Evolutionary conservation across 1,140 invertebrate species (phyloP), one percentile per base, ranked within the genome.

Genomic region (Teleogryllus occipitalis): DNA sequence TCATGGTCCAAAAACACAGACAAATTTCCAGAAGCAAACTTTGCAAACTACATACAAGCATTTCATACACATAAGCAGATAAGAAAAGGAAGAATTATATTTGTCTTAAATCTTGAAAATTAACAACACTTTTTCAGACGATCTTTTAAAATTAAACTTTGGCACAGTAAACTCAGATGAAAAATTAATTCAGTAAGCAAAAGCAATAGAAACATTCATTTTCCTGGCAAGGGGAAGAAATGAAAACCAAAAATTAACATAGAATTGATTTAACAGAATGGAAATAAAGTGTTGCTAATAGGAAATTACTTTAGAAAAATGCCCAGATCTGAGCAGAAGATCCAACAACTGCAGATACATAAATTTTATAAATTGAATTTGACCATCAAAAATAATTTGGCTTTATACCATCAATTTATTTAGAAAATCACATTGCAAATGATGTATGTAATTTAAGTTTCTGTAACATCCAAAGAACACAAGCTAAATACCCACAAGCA

Each of bases 31-130:
- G 47, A 79, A 54, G 47, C 54, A 47, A 77, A 65, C 39, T 46
- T 48, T 54, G 27, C 22, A 47, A 12, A 46, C 80, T 22, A 47
- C 18, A n/a, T 83, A 85, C 81, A 85, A 79, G 80, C 80, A 80
- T 8, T 39, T 54, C n/a, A 84, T 65, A 65, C 54, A 65, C 18
- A 18, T 65, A 65, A 65, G 54, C 54, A 65, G 54, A 65, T 65
- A 65, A 65, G 54, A 65, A 3, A 65, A 18, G 7, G 54, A 65
- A 65, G 54, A 65, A 65, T 65, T 65, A 65, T 14, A 65, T 65
- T 65, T 65, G 54, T 18, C 54, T 65, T 14, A 65, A 10, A 65
- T 65, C 10, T 65, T 65, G 10, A 39, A 39, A 39, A 39, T 39
- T 39, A 39, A 39, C 27, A 39, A 39, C 27, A 39, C 27, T 39